Conservation (phyloP, 1,140 invertebrate genomes). For the Calephelis nemesis region DNA sequence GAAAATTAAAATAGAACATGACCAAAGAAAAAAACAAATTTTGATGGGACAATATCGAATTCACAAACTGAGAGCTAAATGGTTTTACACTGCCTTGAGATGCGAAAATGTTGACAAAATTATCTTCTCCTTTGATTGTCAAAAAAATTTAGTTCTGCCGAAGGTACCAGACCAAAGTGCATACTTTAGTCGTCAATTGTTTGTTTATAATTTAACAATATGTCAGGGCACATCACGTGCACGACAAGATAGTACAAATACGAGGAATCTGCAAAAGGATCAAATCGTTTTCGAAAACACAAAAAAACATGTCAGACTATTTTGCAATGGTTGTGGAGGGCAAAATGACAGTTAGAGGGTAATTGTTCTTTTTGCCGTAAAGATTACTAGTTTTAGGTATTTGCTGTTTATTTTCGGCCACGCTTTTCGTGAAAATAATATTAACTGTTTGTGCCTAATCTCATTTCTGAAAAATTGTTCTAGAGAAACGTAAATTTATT, state of each 20-base stretch:
- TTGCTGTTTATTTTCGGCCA: too few species aligned
- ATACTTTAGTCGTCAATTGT: conserved; percentile 26
- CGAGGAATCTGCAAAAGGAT: too few species aligned
- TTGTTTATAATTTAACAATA: conserved; percentile 37
- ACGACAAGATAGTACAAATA: too few species aligned
- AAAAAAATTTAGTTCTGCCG: neutral
- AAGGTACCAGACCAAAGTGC: conserved; percentile 23
- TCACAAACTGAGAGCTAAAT: neutral
- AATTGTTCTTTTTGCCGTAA: too few species aligned
- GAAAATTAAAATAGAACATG: neutral
- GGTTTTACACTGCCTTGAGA: neutral
- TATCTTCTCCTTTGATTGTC: conserved; percentile 16
- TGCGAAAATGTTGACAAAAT: conserved; percentile 6
- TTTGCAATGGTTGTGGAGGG: too few species aligned
- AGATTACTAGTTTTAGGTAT: too few species aligned
- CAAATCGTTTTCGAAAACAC: neutral
- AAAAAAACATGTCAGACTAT: too few species aligned
- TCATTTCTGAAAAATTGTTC: too few species aligned
- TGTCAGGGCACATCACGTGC: neutral
- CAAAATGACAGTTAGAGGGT: too few species aligned
- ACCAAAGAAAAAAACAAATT: neutral
- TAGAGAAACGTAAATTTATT: too few species aligned
- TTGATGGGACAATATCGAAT: neutral
- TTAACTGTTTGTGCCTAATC: too few species aligned
- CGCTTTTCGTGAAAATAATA: too few species aligned